These are phyloP conservation scores for Leptobrachium ailaonicum DNA, from an alignment of 2,113 vertebrate species.

Conservation along the genomic window DNA sequence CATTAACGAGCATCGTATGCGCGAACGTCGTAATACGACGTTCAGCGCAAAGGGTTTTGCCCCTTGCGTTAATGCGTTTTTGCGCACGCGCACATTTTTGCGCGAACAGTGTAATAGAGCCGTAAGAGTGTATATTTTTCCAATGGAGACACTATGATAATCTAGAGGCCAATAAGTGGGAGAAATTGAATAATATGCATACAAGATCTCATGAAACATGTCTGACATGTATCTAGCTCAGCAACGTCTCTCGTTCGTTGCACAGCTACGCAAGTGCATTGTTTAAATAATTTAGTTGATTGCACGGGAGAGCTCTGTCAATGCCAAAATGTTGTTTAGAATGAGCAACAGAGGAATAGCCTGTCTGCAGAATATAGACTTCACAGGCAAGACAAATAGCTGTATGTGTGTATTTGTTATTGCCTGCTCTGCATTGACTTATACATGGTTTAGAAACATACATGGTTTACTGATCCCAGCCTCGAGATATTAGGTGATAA, in stretches of 20 bases:
- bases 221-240: conserved; percentile 4
- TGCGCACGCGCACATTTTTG: no score
- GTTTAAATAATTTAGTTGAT: conserved; percentile 15
- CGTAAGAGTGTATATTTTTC: background rate
- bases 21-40: no score
- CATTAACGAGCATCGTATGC: no score
- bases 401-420: conserved; percentile 4
- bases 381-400: background rate
- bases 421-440: background rate
- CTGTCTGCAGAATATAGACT: conserved; percentile 22
- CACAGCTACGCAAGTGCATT: background rate
- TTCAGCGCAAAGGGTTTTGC: no score
- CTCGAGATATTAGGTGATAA: background rate
- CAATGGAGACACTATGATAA: background rate
- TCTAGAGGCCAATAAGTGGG: background rate
- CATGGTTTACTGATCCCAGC: conserved; percentile 6
- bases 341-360: background rate
- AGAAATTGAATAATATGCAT: background rate
- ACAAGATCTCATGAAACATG: background rate
- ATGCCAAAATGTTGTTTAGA: conserved; percentile 3
- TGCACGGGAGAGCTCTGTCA: background rate
- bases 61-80: no score
- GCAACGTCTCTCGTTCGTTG: conserved; percentile 1
- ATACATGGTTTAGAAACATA: background rate
- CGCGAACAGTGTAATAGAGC: no score